Evolutionary conservation across 2,113 vertebrate genomes (phyloP), one percentile per base, ranked within the genome.

Genomic region (Anhinga rufa): DNA sequence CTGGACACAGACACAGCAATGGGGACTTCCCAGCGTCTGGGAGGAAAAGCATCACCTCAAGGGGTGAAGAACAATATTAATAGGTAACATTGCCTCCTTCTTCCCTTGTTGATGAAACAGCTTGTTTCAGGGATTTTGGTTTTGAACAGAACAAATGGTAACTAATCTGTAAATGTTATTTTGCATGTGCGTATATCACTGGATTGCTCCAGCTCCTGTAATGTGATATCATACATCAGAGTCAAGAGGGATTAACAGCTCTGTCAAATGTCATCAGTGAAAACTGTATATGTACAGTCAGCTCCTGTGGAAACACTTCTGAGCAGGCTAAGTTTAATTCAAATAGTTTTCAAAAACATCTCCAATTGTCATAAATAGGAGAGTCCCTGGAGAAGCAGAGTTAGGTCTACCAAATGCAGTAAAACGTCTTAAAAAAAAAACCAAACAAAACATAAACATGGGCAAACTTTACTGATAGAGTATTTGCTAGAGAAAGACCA

Each of bases 361-460:
- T 97, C 84, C 79, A 83, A 92, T 95, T 96, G 96, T 96, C 96
- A 95, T 97, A 96, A 96, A 96, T 93, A 94, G 91, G 96, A 92
- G 74, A 92, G 65, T 96, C 97, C 94, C 96, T 40, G 52, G 97
- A 97, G 98, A 97, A 97, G 87, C 86, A 98, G 97, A 96, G 92
- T 96, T 95, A 96, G 94, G 91, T 96, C 91, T 93, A 97, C 84
- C 92, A 95, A 97, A 74, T 65, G 88, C 82, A 91, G 88, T 91
- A 97, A 98, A 98, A 89, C 84, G 91, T 88, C 81, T 84, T 34
- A 51, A 90, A 65, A 25, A 93, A 96, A 94, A 94, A 86, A n/a
- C n/a, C n/a, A n/a, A n/a, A n/a, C n/a, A n/a, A n/a, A 93, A 72
- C 83, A 48, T 92, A 95, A 98, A 96, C 95, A 95, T 26, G 55